Evolutionary conservation across 2,113 vertebrate genomes (phyloP).

Genomic region (Syngnathus floridae): DNA sequence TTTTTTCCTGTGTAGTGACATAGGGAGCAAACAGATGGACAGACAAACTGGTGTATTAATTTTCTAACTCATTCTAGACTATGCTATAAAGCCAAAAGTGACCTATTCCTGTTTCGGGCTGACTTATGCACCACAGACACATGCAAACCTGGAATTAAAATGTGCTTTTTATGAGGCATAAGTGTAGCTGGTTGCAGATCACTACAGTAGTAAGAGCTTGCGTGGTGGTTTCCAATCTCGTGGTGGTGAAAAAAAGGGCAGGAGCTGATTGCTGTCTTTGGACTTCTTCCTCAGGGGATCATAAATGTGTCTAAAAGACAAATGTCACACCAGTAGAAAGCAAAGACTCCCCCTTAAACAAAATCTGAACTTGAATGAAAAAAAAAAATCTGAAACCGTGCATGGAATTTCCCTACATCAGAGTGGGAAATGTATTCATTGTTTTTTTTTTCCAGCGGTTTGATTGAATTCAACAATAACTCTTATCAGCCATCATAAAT

Average conservation of each 20-base stretch:
- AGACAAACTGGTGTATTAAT: neutral
- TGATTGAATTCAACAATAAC: slow-evolving; percentile 24
- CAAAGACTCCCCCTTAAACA: neutral
- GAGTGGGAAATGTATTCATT: slow-evolving; percentile 5
- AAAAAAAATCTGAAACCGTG: neutral
- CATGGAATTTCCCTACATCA: neutral
- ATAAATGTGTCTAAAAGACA: neutral
- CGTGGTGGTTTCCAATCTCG: neutral
- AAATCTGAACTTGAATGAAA: neutral
- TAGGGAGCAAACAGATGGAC: neutral
- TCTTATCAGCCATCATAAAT: slow-evolving; percentile 12
- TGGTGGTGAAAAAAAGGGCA: neutral
- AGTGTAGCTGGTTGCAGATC: neutral
- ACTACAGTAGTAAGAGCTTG: neutral
- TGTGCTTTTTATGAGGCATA: neutral
- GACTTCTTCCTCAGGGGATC: neutral
- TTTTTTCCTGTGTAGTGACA: neutral
- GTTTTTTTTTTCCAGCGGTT: slow-evolving; percentile 15
- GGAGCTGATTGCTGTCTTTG: neutral
- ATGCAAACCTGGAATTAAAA: neutral
- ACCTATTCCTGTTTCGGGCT: neutral
- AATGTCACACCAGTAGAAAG: neutral
- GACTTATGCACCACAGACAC: neutral
- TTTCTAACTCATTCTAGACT: neutral
- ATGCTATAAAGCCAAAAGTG: neutral